Evolutionary conservation across 92 coral and sea anemone genomes (phyloP).

Genomic region (Anthopleura xanthogrammica): DNA sequence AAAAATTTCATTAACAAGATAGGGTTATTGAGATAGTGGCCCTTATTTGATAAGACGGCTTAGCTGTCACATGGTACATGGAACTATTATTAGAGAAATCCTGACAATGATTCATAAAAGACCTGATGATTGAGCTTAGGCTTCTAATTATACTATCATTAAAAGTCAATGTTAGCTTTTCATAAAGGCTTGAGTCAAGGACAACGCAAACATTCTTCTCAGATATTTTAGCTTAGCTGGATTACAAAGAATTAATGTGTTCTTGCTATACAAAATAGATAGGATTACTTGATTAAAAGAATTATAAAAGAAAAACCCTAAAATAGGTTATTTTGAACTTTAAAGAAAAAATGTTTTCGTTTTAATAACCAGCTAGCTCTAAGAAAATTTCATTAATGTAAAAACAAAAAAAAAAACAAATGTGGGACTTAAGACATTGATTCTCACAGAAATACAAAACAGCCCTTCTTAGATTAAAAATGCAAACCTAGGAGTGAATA

Average conservation of each 20-base stretch:
- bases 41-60: background rate
- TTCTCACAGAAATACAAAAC: no score
- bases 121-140: background rate
- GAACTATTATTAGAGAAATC: background rate
- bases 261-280: background rate
- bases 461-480: no score
- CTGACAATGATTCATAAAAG: background rate
- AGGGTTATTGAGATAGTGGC: background rate
- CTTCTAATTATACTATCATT: background rate
- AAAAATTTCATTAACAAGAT: background rate
- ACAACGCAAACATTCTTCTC: constrained; percentile 8
- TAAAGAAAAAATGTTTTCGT: no score
- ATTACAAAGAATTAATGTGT: background rate
- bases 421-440: no score
- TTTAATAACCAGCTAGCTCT: no score
- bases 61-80: background rate
- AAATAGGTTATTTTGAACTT: no score
- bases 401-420: no score
- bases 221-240: constrained; percentile 13
- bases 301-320: no score
- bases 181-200: constrained; percentile 5
- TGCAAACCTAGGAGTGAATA: no score
- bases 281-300: background rate
- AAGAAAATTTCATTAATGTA: no score
- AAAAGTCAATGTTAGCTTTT: constrained; percentile 11